Evolutionary conservation across 2,113 vertebrate species (phyloP).

Genomic region (Stomatorhinus ivindoensis): DNA sequence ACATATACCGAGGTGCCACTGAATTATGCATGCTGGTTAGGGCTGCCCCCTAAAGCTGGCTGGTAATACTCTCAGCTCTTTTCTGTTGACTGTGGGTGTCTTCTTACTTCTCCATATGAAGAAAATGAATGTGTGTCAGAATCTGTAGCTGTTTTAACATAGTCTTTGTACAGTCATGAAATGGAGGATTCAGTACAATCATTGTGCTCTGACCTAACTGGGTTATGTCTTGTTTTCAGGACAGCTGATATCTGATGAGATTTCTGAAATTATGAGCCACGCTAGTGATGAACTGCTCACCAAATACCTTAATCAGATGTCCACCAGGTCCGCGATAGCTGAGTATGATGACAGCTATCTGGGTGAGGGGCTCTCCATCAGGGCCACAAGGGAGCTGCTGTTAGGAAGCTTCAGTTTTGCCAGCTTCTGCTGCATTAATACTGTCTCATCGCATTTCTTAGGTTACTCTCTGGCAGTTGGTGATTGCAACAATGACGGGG

Average conservation of each 20-base stretch:
- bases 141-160: not conserved
- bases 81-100: not conserved
- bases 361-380: conserved; percentile 49
- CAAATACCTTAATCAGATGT: conserved; percentile 63
- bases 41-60: not conserved
- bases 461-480: conserved; percentile 74
- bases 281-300: conserved; percentile 56
- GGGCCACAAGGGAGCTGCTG: not conserved
- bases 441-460: conserved; percentile 30
- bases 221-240: conserved; percentile 39
- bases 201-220: not conserved
- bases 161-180: not conserved
- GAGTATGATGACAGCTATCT: conserved; percentile 74
- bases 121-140: not conserved
- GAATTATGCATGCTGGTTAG: not conserved
- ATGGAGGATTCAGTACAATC: not conserved
- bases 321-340: conserved; percentile 61
- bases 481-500: conserved; percentile 66
- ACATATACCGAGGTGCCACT: no score
- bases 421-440: not conserved
- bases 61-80: not conserved
- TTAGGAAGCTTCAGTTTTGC: not conserved
- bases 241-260: conserved; percentile 73
- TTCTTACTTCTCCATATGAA: not conserved
- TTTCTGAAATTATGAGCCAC: conserved; percentile 66